Conservation (phyloP, 2,113 vertebrate species). For the Cathartes aura region DNA sequence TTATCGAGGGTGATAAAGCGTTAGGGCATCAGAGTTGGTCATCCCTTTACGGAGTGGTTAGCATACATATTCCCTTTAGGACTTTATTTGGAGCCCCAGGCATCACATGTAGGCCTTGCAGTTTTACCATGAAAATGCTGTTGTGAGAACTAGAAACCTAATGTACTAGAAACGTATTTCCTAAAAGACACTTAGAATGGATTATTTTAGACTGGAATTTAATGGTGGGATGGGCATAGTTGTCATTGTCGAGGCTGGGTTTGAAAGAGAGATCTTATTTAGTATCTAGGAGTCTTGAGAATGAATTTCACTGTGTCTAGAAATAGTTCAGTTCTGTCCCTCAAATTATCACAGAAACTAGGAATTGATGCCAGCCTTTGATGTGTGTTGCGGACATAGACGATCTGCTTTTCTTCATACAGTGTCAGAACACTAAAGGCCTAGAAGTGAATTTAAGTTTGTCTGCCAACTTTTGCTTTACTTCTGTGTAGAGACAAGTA, state of each 20-base stretch:
- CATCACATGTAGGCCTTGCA: background rate
- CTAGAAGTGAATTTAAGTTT: background rate
- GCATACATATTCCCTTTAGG: background rate
- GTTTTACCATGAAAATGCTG: background rate
- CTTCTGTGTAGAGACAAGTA: background rate
- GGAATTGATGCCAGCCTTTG: background rate
- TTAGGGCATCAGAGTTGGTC: background rate
- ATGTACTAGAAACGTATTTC: background rate
- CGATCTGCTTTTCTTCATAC: background rate
- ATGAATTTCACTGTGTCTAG: background rate
- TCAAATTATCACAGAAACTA: background rate
- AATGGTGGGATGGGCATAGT: background rate
- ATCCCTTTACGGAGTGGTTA: background rate
- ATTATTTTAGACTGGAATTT: background rate
- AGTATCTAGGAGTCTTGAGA: background rate
- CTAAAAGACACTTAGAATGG: background rate
- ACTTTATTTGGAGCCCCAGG: background rate
- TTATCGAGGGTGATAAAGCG: background rate
- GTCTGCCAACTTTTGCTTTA: background rate
- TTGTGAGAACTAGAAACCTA: background rate
- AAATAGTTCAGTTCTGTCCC: background rate
- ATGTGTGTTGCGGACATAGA: background rate
- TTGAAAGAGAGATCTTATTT: background rate
- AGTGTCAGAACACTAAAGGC: background rate
- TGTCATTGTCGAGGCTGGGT: background rate